phyloP scores from a whole-genome alignment of 2,113 vertebrate genomes.

The Trinectes maculatus region DNA sequence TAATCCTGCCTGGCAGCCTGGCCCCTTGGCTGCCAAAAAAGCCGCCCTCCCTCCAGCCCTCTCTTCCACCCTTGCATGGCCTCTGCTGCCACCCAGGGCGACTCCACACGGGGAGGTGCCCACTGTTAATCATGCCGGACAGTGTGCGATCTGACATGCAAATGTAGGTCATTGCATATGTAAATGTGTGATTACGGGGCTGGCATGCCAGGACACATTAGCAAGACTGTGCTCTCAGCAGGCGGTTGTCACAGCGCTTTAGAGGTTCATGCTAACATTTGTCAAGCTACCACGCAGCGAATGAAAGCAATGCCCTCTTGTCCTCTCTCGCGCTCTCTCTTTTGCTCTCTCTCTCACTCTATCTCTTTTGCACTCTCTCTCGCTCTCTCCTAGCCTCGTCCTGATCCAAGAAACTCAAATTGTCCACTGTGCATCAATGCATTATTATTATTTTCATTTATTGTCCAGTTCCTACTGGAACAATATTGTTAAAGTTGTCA shows the following conservation, averaged over 20 bases:
- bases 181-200: conserved; percentile 99
- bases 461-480: neutral
- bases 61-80: conserved; percentile 75
- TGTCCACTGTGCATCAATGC: conserved; percentile 11
- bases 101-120: conserved; percentile 93
- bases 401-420: conserved; percentile 17
- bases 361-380: conserved; percentile 10
- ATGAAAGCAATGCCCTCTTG: conserved; percentile 85
- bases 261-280: conserved; percentile 93
- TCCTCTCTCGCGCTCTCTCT: conserved; percentile 39
- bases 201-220: conserved; percentile 99
- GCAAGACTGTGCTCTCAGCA: conserved; percentile 98
- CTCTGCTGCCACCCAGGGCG: conserved; percentile 91
- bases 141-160: conserved; percentile 99
- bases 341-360: conserved; percentile 22
- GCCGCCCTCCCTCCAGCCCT: conserved; percentile 76
- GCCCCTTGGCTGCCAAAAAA: conserved; percentile 97
- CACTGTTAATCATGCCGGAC: conserved; percentile 95
- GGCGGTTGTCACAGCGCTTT: conserved; percentile 95
- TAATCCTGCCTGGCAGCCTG: conserved; percentile 98
- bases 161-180: conserved; percentile 99
- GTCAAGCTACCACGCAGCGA: conserved; percentile 89
- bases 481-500: neutral
- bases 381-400: neutral
- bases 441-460: neutral